Base-by-base conservation (phyloP, 1,140 invertebrate species). In the Drosophila sulfurigaster region DNA sequence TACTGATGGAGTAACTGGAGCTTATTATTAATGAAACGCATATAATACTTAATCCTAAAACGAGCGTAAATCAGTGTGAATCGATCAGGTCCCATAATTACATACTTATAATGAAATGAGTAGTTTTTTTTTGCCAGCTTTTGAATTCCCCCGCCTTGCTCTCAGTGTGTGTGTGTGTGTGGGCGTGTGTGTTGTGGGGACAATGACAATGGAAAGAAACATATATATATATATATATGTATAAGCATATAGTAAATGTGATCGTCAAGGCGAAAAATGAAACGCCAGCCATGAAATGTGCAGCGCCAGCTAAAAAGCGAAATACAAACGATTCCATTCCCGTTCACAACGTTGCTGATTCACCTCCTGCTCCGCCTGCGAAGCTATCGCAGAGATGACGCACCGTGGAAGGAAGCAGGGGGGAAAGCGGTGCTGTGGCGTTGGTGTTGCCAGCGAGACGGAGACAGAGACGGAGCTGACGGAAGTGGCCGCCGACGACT, bases 401-500 rank as follows among this genome's bases (percentile, higher is more conserved):
- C 58, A 65, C 59, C 41, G 38, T 8, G 11, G 64, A 32, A 54
- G 30, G 25, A 10, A 15, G 10, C 20, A 57, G 43, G 28, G 8
- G 35, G 16, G 46, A 11, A 11, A 28, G 38, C 20, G n/a, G 35
- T 8, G 49, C 7, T 8, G 7, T 49, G 45, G 54, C 10, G 64
- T 63, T 45, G 73, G 51, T 11, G 73, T 59, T 32, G 51, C 49
- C 45, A 16, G 45, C 56, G 45, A 76, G 51, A 25, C 66, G 46
- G 35, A 38, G 35, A 16, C 41, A 60, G 45, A 76, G 51, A 25
- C 66, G 46, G 35, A 38, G 35, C 72, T 79, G 82, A 87, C 82
- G 82, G 82, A 86, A 86, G 79, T 86, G 65, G 78, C 58, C 75
- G 78, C 58, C 71, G 78, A 46, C 75, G 73, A 77, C 54, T 56